Evolutionary conservation across 2,113 vertebrate genomes (phyloP).

Genomic region (Saccopteryx bilineata): DNA sequence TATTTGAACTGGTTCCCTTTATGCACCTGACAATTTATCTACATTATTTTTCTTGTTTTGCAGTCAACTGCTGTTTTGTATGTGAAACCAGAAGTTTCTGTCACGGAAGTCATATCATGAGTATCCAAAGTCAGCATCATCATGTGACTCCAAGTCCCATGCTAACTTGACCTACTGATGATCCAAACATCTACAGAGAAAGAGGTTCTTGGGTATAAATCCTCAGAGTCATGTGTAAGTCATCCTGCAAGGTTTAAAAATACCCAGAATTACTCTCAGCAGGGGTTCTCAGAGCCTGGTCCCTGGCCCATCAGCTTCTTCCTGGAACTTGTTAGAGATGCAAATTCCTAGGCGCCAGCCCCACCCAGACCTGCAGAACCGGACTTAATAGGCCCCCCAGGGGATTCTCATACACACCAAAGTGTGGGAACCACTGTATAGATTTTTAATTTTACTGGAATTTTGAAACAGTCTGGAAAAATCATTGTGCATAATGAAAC

Average conservation of each 20-base stretch:
- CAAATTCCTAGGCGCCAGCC: not conserved
- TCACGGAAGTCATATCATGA: not conserved
- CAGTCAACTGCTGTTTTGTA: slow-evolving; percentile 3
- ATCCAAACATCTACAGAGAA: not conserved
- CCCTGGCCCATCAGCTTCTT: not conserved
- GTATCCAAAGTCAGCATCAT: not conserved
- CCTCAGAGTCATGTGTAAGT: not conserved
- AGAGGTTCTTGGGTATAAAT: not conserved
- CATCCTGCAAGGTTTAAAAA: not conserved
- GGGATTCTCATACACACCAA: not conserved
- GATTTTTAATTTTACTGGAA: not conserved
- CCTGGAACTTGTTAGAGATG: not conserved
- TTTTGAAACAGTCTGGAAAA: slow-evolving; percentile 24
- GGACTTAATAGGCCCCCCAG: not conserved
- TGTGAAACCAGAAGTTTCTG: slow-evolving; percentile 54
- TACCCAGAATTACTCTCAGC: not conserved
- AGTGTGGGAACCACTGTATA: not conserved
- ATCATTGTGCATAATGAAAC: not conserved
- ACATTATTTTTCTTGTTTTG: not conserved
- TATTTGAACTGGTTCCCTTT: not conserved
- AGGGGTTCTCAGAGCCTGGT: not conserved
- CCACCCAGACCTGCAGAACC: not conserved
- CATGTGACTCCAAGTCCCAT: not conserved
- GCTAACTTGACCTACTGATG: not conserved
- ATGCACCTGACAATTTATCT: not conserved